Percentiles rank a stretch among this genome's conserved stretches.
Conservation (phyloP, 53 echinoderm and acorn worm species). For the Stichopus horrens region DNA sequence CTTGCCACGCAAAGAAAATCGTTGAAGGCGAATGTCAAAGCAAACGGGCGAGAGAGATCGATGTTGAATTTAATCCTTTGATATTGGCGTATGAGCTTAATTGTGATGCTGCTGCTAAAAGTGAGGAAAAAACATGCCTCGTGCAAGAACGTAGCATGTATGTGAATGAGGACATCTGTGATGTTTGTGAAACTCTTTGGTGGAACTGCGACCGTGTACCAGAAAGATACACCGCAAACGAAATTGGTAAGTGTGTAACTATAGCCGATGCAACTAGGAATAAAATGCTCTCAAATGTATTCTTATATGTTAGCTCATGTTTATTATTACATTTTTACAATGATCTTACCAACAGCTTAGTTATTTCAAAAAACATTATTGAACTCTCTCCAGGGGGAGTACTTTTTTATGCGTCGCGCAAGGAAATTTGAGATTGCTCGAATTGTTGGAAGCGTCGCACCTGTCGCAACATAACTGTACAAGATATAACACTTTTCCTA, state of each 20-base stretch:
- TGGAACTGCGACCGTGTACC: conserved; percentile 1
- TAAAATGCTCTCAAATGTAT: no score
- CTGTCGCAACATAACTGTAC: no score
- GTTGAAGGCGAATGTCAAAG: not conserved
- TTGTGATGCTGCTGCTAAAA: not conserved
- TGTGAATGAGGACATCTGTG: not conserved
- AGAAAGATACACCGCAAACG: not conserved
- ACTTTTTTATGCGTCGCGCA: no score
- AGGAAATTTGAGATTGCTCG: no score
- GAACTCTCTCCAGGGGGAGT: no score
- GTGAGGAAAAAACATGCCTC: not conserved
- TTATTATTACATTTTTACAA: no score
- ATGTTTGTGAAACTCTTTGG: conserved; percentile 1
- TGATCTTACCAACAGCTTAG: no score
- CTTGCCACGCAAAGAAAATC: not conserved
- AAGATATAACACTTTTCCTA: no score
- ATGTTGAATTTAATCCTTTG: not conserved
- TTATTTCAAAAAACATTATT: no score
- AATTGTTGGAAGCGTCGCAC: no score
- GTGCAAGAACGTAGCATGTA: not conserved
- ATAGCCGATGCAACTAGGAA: no score
- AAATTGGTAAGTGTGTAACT: not conserved
- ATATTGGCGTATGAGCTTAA: not conserved
- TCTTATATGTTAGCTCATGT: no score
- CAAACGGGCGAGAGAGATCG: not conserved